Base-by-base conservation (phyloP, 2,113 vertebrate genomes). In the Corythornis vintsioides region DNA sequence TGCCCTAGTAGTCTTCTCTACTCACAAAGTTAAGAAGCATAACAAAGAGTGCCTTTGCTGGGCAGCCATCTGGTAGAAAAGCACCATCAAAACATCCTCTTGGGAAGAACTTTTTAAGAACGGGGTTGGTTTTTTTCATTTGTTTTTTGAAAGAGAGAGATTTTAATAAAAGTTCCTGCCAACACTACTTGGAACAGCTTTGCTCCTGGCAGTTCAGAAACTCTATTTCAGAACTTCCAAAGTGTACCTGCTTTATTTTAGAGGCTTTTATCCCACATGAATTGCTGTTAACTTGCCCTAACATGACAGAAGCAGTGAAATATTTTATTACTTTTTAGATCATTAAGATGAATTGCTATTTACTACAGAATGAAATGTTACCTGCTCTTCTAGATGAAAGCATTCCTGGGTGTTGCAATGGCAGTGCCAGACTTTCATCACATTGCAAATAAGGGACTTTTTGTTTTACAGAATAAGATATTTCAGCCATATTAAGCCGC, bases 401-500 rank as follows among this genome's bases (percentile, higher is more conserved):
- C 9, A 8, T 61, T 85, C 61, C 76, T 73, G 28, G 25, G 55
- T 63, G 78, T 47, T 48, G 28, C 16, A 85, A 77, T 0, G 7
- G 64, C 71, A 88, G 25, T 33, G 63, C 48, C 72, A 91, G 64
- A 65, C n/a, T 63, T 57, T 50, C 55, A 63, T 76, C 85, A 70
- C 52, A 59, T 19, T 52, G 52, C 52, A 66, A 92, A 92, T 75
- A 80, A 83, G 59, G 71, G 33, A 80, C 59, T 70, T 76, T 61
- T 56, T 89, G 70, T 85, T 89, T 64, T 60, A 77, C 52, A 70
- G 43, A 85, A 56, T 70, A 15, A 83, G 33, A 75, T 22, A 20
- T 66, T 94, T 89, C 47, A 80, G 40, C 92, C 71, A 76, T 43
- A 89, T 63, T 88, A 92, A 83, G 79, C 24, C 88, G 81, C 53